phyloP scores from a whole-genome alignment of 1,140 invertebrate species.

The Heliothis subflexa region DNA sequence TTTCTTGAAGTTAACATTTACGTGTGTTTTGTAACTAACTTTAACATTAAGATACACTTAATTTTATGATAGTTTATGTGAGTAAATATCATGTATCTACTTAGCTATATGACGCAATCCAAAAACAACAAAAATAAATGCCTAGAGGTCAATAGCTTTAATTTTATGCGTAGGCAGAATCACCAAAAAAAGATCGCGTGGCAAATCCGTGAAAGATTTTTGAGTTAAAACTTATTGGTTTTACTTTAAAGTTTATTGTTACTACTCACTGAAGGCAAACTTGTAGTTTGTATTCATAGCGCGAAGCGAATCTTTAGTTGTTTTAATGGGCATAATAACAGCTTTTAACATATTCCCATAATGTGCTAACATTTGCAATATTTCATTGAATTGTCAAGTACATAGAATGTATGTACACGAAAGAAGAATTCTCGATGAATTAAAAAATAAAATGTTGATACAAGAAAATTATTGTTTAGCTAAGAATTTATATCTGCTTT shows the following conservation, averaged over 20 bases:
- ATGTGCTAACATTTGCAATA: slow-evolving; percentile 24
- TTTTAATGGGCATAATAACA: not conserved
- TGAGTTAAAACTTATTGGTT: not conserved
- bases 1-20: too few species aligned
- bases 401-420: too few species aligned
- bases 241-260: not conserved
- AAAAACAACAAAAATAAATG: not conserved
- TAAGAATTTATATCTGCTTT: too few species aligned
- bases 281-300: not conserved
- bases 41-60: too few species aligned
- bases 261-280: slow-evolving; percentile 13
- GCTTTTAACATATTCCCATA: not conserved
- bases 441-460: too few species aligned
- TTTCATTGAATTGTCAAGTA: not conserved
- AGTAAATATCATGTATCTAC: too few species aligned
- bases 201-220: too few species aligned
- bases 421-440: not conserved
- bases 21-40: too few species aligned
- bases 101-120: too few species aligned
- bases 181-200: too few species aligned
- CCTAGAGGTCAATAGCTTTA: not conserved
- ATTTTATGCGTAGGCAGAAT: not conserved
- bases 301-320: slow-evolving; percentile 26
- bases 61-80: too few species aligned
- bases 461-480: too few species aligned